Percentiles rank a stretch among this genome's conserved stretches.
phyloP scores from a whole-genome alignment of 2,888 invertebrate genomes.

The Troides oblongomaculatus region DNA sequence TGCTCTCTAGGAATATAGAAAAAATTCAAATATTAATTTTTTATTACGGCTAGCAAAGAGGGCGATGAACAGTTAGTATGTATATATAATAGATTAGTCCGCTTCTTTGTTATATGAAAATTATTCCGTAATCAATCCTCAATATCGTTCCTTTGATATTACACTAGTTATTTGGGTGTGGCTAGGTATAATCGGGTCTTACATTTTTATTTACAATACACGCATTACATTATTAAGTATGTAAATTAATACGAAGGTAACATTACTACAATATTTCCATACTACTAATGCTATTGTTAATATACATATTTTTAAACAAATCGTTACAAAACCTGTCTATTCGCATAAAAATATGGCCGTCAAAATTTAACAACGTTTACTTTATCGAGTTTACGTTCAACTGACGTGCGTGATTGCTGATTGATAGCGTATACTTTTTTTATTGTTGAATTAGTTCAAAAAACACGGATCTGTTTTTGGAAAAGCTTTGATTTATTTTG shows the following conservation, averaged over 20 bases:
- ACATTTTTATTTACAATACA: background rate
- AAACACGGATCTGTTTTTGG: background rate
- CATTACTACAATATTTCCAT: too few relatives aligned
- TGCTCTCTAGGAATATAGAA: too few relatives aligned
- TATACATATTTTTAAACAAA: background rate
- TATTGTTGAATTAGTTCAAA: conserved; percentile 8
- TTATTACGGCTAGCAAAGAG: too few relatives aligned
- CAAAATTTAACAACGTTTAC: conserved; percentile 3
- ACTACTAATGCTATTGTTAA: background rate
- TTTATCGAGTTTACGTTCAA: conserved; percentile 9
- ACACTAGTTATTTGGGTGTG: too few relatives aligned
- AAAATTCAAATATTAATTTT: too few relatives aligned
- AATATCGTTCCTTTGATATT: too few relatives aligned
- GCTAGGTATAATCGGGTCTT: too few relatives aligned
- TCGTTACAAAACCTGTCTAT: background rate
- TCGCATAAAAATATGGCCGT: background rate
- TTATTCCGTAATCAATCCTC: too few relatives aligned
- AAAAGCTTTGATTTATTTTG: background rate
- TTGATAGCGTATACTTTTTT: conserved; percentile 18
- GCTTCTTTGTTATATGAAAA: too few relatives aligned
- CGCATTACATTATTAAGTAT: background rate
- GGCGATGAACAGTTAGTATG: too few relatives aligned
- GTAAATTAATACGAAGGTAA: too few relatives aligned
- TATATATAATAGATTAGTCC: too few relatives aligned
- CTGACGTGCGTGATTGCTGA: conserved; percentile 20